phyloP scores from a whole-genome alignment of 2,888 invertebrate species.

The Abscondita cerata region DNA sequence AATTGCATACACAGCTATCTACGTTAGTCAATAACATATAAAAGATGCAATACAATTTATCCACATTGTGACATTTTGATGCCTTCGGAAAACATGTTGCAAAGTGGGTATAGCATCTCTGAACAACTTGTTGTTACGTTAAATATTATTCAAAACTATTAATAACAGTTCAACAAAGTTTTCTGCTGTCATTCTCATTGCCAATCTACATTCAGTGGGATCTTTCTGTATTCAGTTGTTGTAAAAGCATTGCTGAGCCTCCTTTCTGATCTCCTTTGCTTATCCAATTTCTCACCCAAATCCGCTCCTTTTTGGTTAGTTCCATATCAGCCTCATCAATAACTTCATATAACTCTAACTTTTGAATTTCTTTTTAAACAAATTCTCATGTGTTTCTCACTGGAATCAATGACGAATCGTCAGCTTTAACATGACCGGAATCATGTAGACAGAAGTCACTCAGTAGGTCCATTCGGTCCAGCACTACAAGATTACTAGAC shows the following conservation, averaged over 20 bases:
- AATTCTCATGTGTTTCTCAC: no score
- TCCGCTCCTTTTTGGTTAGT: background rate
- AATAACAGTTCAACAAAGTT: background rate
- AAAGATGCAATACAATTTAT: background rate
- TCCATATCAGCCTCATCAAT: background rate
- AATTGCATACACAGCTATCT: background rate
- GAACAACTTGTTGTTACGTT: background rate
- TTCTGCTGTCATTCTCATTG: background rate
- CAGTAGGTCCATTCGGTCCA: background rate
- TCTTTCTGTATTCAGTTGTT: background rate
- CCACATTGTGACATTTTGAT: background rate
- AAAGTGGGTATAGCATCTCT: background rate
- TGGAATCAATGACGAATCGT: background rate
- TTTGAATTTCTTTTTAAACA: background rate
- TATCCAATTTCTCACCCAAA: no score
- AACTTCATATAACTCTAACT: background rate
- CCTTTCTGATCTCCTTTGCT: no score
- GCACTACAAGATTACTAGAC: background rate
- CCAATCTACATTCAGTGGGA: background rate
- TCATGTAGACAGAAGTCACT: background rate
- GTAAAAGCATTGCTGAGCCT: no score
- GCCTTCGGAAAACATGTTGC: background rate
- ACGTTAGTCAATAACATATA: background rate
- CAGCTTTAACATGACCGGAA: background rate
- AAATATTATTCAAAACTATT: background rate